These are phyloP conservation scores for Cataglyphis livida DNA, from an alignment of 2,888 invertebrate genomes.

Conservation along the genomic window DNA sequence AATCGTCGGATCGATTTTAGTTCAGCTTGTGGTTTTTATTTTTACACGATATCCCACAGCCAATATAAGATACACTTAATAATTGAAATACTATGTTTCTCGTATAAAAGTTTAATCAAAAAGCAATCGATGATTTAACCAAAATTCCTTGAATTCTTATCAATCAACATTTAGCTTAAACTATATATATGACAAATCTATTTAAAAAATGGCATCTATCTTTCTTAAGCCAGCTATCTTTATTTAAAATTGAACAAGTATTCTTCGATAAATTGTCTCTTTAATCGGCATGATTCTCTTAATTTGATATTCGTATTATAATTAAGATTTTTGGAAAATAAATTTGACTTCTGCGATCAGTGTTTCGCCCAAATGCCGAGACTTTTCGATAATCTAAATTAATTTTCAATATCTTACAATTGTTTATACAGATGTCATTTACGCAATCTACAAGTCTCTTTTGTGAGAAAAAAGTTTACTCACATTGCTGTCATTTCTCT, in stretches of 20 bases:
- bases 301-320: not conserved
- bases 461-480: conserved; percentile 28
- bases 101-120: conserved; percentile 54
- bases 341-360: not conserved
- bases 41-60: not conserved
- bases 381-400: conserved; percentile 13
- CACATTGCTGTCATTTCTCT: not conserved
- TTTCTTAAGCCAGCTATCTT: not conserved
- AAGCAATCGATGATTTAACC: conserved; percentile 9
- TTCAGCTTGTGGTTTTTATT: not conserved
- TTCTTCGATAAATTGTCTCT: not conserved
- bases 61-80: conserved; percentile 26
- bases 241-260: not conserved
- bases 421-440: conserved; percentile 60
- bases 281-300: not conserved
- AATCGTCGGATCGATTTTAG: not conserved
- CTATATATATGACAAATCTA: not conserved
- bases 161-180: not conserved
- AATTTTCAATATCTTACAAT: conserved; percentile 45
- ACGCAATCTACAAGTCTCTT: conserved; percentile 33
- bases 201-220: not conserved
- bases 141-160: not conserved
- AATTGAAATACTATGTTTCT: conserved; percentile 35
- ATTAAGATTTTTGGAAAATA: not conserved
- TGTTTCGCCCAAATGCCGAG: not conserved